phyloP scores from a whole-genome alignment of 2,113 vertebrate genomes.

The Sylvia atricapilla region DNA sequence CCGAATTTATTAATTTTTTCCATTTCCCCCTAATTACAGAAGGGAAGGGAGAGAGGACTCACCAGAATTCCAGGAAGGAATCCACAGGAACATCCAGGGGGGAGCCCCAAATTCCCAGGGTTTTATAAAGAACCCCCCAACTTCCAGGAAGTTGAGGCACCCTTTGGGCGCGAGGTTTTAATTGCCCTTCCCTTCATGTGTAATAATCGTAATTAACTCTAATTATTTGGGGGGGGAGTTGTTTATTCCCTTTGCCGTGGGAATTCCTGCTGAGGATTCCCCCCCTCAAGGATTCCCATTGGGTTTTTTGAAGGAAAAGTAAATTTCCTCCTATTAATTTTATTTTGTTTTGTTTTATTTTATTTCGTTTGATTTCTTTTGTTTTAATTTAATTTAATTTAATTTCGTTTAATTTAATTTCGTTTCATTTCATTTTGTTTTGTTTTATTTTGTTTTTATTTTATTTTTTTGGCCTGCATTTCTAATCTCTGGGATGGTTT shows the following conservation, averaged over 20 bases:
- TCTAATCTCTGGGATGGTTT: fast-evolving
- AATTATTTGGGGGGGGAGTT: background rate
- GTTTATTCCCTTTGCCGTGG: background rate
- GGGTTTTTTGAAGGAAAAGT: background rate
- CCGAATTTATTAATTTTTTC: background rate
- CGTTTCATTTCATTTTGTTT: too few species aligned
- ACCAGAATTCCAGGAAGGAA: background rate
- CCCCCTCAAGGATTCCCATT: background rate
- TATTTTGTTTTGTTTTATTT: too few species aligned
- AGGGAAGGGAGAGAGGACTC: background rate
- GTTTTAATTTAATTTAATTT: too few species aligned
- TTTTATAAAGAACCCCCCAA: slow-evolving; percentile 17
- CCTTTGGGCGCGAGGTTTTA: background rate
- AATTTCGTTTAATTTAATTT: too few species aligned
- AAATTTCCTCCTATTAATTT: too few species aligned
- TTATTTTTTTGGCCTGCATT: background rate
- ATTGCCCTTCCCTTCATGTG: slow-evolving; percentile 17
- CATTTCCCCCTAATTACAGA: fast-evolving
- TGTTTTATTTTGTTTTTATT: background rate
- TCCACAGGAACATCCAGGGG: background rate
- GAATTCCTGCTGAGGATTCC: background rate
- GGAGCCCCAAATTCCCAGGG: background rate
- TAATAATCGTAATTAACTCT: slow-evolving; percentile 16
- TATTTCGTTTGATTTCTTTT: too few species aligned
- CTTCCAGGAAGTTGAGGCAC: slow-evolving; percentile 21